A percentile compares a stretch with the other conserved stretches of the same genome.
Conservation (phyloP, 2,797 vertebrate species). For the Enteromius argenteus region DNA sequence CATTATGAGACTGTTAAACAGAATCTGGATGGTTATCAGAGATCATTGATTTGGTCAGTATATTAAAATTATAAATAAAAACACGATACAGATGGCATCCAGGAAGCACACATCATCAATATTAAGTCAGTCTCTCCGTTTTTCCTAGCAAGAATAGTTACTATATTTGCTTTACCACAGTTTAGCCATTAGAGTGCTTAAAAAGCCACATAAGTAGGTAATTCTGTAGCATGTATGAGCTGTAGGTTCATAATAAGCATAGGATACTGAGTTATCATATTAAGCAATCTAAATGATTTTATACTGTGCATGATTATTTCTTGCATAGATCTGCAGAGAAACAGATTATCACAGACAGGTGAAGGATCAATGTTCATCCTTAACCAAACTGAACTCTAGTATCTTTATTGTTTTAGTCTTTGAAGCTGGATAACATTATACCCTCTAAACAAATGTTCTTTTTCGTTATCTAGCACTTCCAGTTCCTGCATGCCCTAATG, state of each 20-base stretch:
- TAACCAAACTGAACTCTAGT: neutral
- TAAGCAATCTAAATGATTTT: constrained; percentile 16
- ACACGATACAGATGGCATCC: constrained; percentile 83
- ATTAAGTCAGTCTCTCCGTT: neutral
- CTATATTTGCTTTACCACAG: neutral
- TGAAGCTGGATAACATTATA: neutral
- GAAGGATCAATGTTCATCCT: constrained; percentile 9
- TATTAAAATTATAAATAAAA: constrained; percentile 58
- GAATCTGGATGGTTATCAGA: constrained; percentile 69
- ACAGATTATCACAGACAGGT: constrained; percentile 3
- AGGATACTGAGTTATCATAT: neutral
- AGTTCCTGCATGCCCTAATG: constrained; percentile 39
- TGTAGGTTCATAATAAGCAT: neutral
- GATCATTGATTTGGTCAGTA: constrained; percentile 56
- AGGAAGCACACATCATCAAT: constrained; percentile 73
- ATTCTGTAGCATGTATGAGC: neutral
- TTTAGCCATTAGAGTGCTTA: constrained; percentile 9
- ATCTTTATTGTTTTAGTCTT: constrained; percentile 3
- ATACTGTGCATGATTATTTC: constrained; percentile 15
- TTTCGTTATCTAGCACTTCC: constrained; percentile 7
- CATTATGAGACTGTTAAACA: constrained; percentile 60
- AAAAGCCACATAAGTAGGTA: neutral
- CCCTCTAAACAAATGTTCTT: neutral
- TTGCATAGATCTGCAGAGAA: constrained; percentile 14
- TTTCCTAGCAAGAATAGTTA: neutral